Percentiles rank a stretch among this genome's conserved stretches.
These are phyloP conservation scores for Labia minor DNA, from an alignment of 2,888 invertebrate species.

Conservation along the genomic window DNA sequence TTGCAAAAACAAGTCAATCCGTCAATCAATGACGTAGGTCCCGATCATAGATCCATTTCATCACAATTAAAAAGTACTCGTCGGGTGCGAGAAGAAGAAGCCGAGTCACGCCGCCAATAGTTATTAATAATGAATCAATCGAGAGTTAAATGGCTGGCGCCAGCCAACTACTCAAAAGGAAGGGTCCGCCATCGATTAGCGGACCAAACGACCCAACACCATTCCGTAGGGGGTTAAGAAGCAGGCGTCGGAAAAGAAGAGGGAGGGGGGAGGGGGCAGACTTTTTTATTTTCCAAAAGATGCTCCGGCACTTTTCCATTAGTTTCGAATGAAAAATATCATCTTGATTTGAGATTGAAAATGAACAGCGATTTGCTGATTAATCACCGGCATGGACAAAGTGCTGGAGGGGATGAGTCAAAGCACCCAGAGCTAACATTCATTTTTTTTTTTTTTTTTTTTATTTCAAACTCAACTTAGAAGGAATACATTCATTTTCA, in stretches of 20 bases:
- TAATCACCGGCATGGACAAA: no score
- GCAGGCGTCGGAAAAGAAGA: no score
- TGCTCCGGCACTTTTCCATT: neutral
- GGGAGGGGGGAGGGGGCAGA: no score
- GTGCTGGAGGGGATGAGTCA: no score
- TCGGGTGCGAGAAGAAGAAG: neutral
- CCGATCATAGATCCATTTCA: neutral
- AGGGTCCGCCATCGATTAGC: slow-evolving; percentile 1
- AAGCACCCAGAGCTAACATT: no score
- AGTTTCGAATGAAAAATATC: neutral
- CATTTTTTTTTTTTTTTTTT: no score
- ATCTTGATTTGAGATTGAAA: neutral
- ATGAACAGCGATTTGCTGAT: neutral
- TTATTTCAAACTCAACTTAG: no score
- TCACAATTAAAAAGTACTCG: neutral
- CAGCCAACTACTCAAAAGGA: neutral
- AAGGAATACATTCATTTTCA: no score
- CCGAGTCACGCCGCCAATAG: neutral
- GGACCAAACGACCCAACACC: neutral
- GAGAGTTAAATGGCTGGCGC: neutral
- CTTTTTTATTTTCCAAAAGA: neutral
- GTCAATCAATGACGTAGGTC: neutral
- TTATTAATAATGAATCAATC: slow-evolving; percentile 7
- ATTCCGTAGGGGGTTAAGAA: no score
- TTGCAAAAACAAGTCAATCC: neutral